Base-by-base conservation (phyloP, 2,888 invertebrate species). In the Chrysina gloriosa region DNA sequence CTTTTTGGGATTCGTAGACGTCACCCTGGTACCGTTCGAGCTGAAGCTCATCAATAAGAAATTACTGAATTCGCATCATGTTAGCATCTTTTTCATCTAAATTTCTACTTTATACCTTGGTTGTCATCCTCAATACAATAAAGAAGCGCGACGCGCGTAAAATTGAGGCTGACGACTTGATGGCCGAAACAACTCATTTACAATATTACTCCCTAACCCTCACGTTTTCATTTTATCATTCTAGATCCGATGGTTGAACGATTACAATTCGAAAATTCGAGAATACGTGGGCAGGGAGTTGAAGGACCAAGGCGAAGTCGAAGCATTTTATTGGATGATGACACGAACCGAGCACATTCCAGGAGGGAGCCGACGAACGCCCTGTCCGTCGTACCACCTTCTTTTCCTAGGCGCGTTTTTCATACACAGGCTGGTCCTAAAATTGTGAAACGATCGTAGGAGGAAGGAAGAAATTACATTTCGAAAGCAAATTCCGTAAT, bases 21-120 rank as follows among this genome's bases (percentile, higher is more conserved):
- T 94, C 1, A 96, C 97, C 0, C 84, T 96, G 65, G 91, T 97
- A 48, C 96, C 96, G 0, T 96, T 92, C 78, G 94, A 97, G 79
- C 91, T 90, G 0, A 95, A 94, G 77, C 85, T 97, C 72, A 93
- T 97, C 67, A 91, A 95, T 72, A 84, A 88, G 19, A 86, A 86
- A 27, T 83, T 95, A 81, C 85, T 98, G 21, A 92, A 91, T 36
- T 87, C 90, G 48, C 88, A 90, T 74, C 96, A 97, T 86, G 96
- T 96, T 84, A 82, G 7, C 14, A 50, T 48, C n/a, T 45, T 21
- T 16, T 19, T 2, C 9, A n/a, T 9, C 2, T 16, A 11, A 64
- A 25, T 34, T 23, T 25, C 27, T 11, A 68, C n/a, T 21, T 9
- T 65, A 45, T 21, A 11, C 7, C 39, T 34, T 65, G n/a, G 9